phyloP scores from a whole-genome alignment of 2,888 invertebrate genomes.

The Iphiclides podalirius region DNA sequence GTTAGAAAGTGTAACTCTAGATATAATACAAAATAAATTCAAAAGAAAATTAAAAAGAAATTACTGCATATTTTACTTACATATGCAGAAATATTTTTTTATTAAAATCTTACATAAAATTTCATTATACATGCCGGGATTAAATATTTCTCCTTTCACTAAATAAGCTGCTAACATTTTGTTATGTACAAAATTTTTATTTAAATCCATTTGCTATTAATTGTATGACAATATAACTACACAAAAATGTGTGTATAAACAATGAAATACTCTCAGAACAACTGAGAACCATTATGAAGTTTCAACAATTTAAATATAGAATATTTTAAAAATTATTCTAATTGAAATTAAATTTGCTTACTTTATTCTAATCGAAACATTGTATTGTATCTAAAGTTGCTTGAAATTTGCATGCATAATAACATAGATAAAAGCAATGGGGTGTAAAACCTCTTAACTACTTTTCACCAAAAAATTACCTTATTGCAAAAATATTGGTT shows the following conservation, averaged over 20 bases:
- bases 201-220: neutral
- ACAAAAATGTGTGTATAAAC: no score
- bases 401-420: conserved; percentile 3
- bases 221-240: neutral
- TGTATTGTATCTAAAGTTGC: no score
- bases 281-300: no score
- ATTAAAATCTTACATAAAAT: neutral
- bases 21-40: neutral
- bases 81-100: neutral
- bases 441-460: neutral
- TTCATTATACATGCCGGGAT: neutral
- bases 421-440: neutral
- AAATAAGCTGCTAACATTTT: neutral
- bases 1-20: neutral
- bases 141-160: neutral
- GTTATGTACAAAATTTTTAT: neutral
- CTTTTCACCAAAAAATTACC: conserved; percentile 7
- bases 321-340: no score
- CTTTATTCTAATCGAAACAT: no score
- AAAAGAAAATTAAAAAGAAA: neutral
- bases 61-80: no score
- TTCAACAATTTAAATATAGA: no score
- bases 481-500: conserved; percentile 10
- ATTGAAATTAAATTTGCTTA: no score
- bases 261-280: no score